phyloP scores from a whole-genome alignment of 2,888 invertebrate genomes.

The Labia minor region DNA sequence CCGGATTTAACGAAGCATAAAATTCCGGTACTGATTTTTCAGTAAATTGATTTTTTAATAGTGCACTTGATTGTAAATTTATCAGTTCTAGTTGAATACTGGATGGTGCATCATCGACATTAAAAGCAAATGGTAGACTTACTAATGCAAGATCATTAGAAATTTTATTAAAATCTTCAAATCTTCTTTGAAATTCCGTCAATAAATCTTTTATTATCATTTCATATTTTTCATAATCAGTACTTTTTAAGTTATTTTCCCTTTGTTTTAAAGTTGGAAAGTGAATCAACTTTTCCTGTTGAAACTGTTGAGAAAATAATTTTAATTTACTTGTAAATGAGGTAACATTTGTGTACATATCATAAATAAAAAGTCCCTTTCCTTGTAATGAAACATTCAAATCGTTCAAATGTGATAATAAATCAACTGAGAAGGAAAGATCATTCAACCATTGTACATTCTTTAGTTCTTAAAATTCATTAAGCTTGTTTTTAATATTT shows the following conservation, averaged over 20 bases:
- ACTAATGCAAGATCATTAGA: slow-evolving; percentile 21
- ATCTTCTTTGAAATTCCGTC: slow-evolving; percentile 21
- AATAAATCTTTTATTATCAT: slow-evolving; percentile 19
- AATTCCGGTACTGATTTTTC: slow-evolving; percentile 22
- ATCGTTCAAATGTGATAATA: slow-evolving; percentile 21
- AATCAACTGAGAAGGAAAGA: slow-evolving; percentile 22
- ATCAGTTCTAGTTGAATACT: slow-evolving; percentile 20
- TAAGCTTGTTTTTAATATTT: slow-evolving; percentile 16
- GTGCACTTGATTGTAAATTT: slow-evolving; percentile 21
- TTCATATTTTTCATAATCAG: slow-evolving; percentile 20
- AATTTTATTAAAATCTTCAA: slow-evolving; percentile 20
- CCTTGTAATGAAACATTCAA: slow-evolving; percentile 21
- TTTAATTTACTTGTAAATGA: slow-evolving; percentile 22
- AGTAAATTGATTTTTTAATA: slow-evolving; percentile 22
- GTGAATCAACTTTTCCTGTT: slow-evolving; percentile 21
- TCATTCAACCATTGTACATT: slow-evolving; percentile 19
- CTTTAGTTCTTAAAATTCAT: slow-evolving; percentile 21
- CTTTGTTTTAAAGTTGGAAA: slow-evolving; percentile 21
- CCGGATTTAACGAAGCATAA: slow-evolving; percentile 18
- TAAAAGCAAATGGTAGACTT: slow-evolving; percentile 18
- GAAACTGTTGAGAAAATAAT: slow-evolving; percentile 22
- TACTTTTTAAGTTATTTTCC: slow-evolving; percentile 20
- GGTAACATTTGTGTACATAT: slow-evolving; percentile 21
- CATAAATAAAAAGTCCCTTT: slow-evolving; percentile 20
- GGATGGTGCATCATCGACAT: slow-evolving; percentile 18